A percentile compares a stretch with the other conserved stretches of the same genome.
Evolutionary conservation across 2,888 invertebrate species (phyloP).

Genomic region (Mellilla xanthometata): DNA sequence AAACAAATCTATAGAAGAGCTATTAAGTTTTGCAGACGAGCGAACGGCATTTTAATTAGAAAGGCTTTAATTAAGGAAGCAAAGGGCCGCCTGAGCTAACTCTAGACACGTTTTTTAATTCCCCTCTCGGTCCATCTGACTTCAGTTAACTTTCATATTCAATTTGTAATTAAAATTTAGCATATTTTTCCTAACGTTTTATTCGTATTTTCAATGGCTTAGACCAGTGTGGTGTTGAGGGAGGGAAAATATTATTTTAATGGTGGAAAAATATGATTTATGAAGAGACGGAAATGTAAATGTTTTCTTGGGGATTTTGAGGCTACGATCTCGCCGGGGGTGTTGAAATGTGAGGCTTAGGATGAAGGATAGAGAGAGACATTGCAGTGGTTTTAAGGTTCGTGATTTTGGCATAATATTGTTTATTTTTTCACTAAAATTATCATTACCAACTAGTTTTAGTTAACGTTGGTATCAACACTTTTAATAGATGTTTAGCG

Average conservation of each 20-base stretch:
- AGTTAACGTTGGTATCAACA: too few species aligned
- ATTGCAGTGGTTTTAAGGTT: too few species aligned
- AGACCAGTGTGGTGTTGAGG: not conserved
- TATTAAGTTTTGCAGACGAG: slow-evolving; percentile 34
- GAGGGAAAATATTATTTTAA: slow-evolving; percentile 14
- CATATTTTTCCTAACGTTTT: slow-evolving; percentile 6
- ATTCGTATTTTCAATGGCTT: slow-evolving; percentile 4
- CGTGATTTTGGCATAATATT: too few species aligned
- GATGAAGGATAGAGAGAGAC: not conserved
- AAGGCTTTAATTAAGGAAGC: slow-evolving; percentile 69
- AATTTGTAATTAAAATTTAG: slow-evolving; percentile 30
- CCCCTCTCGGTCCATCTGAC: slow-evolving; percentile 24
- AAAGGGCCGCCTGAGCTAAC: slow-evolving; percentile 31
- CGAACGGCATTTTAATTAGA: slow-evolving; percentile 78
- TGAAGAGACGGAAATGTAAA: slow-evolving; percentile 8
- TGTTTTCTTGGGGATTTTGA: slow-evolving; percentile 12
- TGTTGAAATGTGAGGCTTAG: not conserved
- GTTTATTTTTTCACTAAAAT: too few species aligned
- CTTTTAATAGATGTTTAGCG: too few species aligned
- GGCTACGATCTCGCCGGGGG: not conserved
- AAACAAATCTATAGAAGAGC: slow-evolving; percentile 17
- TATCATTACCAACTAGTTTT: too few species aligned
- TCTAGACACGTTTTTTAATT: slow-evolving; percentile 26
- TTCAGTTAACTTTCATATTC: slow-evolving; percentile 32
- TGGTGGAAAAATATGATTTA: slow-evolving; percentile 13